Percentiles rank a stretch among this genome's conserved stretches.
These are phyloP conservation scores for Acanthornis magna DNA, from an alignment of 2,797 vertebrate species.

Conservation along the genomic window DNA sequence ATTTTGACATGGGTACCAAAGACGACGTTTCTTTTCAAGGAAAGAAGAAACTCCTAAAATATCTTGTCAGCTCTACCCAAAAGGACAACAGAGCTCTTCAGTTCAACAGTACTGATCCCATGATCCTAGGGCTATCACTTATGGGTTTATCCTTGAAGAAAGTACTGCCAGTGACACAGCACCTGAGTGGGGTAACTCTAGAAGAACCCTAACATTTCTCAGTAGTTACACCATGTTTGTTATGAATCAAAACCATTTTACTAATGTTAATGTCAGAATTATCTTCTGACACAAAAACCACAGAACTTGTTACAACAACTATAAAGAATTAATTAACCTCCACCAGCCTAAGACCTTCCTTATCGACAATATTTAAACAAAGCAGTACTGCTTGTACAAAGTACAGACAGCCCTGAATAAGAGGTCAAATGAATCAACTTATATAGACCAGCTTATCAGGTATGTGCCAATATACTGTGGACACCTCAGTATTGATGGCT, in stretches of 20 bases:
- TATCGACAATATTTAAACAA: not conserved
- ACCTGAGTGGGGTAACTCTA: not conserved
- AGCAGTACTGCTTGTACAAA: not conserved
- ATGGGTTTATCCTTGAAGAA: not conserved
- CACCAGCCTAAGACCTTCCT: not conserved
- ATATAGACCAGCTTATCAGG: not conserved
- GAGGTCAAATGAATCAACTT: not conserved
- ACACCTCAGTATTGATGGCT: not conserved
- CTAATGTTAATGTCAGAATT: not conserved
- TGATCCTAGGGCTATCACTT: not conserved
- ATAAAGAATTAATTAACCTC: not conserved
- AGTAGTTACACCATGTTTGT: not conserved
- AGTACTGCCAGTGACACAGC: not conserved
- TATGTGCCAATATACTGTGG: not conserved
- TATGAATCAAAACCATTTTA: constrained; percentile 16
- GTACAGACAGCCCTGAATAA: not conserved
- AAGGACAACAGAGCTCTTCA: not conserved
- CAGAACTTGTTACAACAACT: not conserved
- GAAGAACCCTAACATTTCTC: not conserved
- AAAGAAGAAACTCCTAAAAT: not conserved
- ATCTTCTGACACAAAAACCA: not conserved
- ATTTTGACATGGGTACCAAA: not conserved
- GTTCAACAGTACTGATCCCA: not conserved
- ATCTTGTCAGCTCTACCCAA: not conserved
- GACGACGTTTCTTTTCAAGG: not conserved